phyloP scores from a whole-genome alignment of 1,140 invertebrate genomes.

The Drosophila tani region DNA sequence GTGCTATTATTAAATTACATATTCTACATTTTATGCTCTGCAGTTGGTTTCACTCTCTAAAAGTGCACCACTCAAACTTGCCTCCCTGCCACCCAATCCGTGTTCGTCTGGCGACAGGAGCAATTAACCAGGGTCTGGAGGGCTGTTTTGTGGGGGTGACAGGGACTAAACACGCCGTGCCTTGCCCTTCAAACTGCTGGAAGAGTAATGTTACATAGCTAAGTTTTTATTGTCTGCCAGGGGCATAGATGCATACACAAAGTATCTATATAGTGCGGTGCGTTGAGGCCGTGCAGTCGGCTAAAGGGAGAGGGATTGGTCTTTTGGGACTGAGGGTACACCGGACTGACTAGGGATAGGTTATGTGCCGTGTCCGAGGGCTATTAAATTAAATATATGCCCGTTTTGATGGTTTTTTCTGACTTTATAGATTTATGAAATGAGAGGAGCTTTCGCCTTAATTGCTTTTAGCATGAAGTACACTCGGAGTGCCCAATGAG shows the following conservation, averaged over 20 bases:
- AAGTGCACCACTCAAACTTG: conserved; percentile 33
- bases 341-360: conserved; percentile 40
- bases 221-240: conserved; percentile 65
- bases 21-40: conserved; percentile 35
- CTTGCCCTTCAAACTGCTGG: conserved; percentile 65
- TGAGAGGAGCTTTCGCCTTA: conserved; percentile 28
- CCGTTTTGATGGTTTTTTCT: conserved; percentile 50
- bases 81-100: background rate
- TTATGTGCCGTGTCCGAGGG: conserved; percentile 57
- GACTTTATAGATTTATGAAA: conserved; percentile 65
- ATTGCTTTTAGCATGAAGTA: conserved; percentile 49
- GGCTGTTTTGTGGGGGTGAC: conserved; percentile 12
- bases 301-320: background rate
- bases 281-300: conserved; percentile 7
- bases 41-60: conserved; percentile 42
- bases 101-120: conserved; percentile 23
- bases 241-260: conserved; percentile 29
- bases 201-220: conserved; percentile 49
- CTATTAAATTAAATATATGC: conserved; percentile 76
- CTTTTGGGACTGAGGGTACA: conserved; percentile 9
- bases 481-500: conserved; percentile 15
- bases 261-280: conserved; percentile 26
- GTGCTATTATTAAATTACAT: conserved; percentile 44
- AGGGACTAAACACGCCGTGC: conserved; percentile 16
- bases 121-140: conserved; percentile 26